Conservation (phyloP, 2,888 invertebrate species). For the Pyrrhia umbra region DNA sequence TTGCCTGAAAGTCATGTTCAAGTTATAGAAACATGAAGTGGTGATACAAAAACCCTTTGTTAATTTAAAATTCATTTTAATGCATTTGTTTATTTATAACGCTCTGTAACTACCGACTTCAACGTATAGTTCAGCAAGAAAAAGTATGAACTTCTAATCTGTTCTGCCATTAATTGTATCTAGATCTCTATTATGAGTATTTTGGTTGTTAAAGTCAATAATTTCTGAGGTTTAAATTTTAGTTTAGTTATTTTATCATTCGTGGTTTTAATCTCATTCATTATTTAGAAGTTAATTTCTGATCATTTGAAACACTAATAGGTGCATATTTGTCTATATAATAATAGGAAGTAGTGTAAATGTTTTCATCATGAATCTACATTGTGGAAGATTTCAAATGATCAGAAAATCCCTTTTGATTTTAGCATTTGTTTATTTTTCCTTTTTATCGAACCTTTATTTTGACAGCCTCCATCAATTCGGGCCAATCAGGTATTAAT, state of each 20-base stretch:
- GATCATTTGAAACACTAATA: conserved; percentile 70
- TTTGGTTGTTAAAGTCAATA: conserved; percentile 67
- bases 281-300: conserved; percentile 80
- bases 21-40: conserved; percentile 84
- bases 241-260: conserved; percentile 80
- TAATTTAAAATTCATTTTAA: conserved; percentile 85
- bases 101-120: conserved; percentile 70
- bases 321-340: neutral
- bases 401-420: conserved; percentile 66
- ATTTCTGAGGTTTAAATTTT: conserved; percentile 74
- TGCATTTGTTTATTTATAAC: conserved; percentile 83
- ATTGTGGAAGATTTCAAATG: conserved; percentile 69
- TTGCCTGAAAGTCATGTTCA: conserved; percentile 85
- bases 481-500: conserved; percentile 95
- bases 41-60: conserved; percentile 86
- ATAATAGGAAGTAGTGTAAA: neutral
- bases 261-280: conserved; percentile 79
- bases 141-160: neutral
- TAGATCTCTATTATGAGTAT: neutral
- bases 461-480: conserved; percentile 92
- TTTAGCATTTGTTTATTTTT: conserved; percentile 76
- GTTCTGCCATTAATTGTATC: neutral
- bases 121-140: no score
- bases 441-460: conserved; percentile 92
- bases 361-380: neutral